Conservation (phyloP, 2,113 vertebrate genomes). For the Pelmatolapia mariae region DNA sequence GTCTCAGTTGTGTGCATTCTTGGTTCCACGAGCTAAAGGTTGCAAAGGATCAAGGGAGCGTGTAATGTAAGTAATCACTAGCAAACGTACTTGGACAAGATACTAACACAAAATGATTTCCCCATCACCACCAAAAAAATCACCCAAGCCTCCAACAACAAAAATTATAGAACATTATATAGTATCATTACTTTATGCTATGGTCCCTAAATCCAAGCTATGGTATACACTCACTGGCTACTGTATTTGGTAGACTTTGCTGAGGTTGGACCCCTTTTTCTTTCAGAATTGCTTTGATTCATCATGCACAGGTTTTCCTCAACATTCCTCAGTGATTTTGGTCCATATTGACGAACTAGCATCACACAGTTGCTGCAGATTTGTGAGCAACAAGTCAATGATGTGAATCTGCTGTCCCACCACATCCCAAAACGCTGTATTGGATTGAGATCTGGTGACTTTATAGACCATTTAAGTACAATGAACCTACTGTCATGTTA, state of each 20-base stretch:
- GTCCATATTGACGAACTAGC: fast-evolving
- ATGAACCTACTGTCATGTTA: neutral
- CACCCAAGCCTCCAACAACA: neutral
- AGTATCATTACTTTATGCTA: neutral
- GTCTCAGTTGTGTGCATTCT: neutral
- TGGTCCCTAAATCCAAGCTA: neutral
- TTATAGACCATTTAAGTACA: neutral
- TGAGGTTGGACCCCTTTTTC: neutral
- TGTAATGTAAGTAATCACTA: neutral
- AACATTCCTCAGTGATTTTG: neutral
- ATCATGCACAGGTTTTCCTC: fast-evolving
- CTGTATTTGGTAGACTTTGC: neutral
- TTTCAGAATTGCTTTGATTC: neutral
- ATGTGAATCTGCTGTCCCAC: neutral
- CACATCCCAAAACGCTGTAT: fast-evolving
- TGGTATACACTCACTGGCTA: neutral
- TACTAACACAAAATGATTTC: neutral
- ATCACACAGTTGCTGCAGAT: neutral
- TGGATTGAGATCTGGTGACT: neutral
- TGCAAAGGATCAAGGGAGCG: neutral
- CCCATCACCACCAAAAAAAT: neutral
- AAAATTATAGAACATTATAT: neutral
- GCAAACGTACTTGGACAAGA: neutral
- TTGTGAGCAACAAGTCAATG: neutral
- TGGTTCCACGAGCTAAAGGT: neutral